Evolutionary conservation across 2,888 invertebrate genomes (phyloP), one percentile per base, ranked within the genome.

Genomic region (Amphipoea lucens): DNA sequence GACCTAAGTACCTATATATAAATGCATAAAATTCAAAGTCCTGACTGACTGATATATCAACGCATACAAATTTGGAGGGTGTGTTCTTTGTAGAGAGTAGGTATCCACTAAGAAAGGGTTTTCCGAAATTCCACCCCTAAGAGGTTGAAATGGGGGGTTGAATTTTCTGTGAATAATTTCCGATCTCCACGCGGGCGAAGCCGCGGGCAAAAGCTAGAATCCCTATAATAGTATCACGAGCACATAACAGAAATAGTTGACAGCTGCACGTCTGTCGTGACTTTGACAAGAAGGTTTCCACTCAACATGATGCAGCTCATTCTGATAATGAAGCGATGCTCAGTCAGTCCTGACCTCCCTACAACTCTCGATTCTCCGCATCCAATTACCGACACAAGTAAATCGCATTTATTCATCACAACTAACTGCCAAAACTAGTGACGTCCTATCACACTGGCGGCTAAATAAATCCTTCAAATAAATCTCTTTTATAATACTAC

Each of bases 401-500:
- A 72, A 69, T 70, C 5, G 14, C 48, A n/a, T 29, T 54, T 57
- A 69, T 67, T 54, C 51, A 54, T 63, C 48, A 68, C 48, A 68
- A 40, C 29, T n/a, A 54, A 62, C 48, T 17, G 51, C 12, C 40
- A 67, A 68, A 70, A 73, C 62, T 45, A 78, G 48, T 77, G 67
- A 65, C 63, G 7, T 81, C 7, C 68, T 20, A 81, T 66, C 48
- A 57, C 14, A 9, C 20, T 60, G 51, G 14, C 17, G 23, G 66
- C 42, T 23, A 69, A 74, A 84, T 82, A 78, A 76, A 87, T 77
- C 42, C 68, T 63, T 29, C 29, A 51, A 78, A 74, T 89, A 79
- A 79, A 78, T 87, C 76, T 79, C 40, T 57, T 62, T 70, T 71
- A 77, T 75, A 84, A 83, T 80, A 73, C 48, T 48, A 84, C 81